Evolutionary conservation across 2,113 vertebrate species (phyloP), one percentile per base, ranked within the genome.

Genomic region (Chlamydotis undulata): DNA sequence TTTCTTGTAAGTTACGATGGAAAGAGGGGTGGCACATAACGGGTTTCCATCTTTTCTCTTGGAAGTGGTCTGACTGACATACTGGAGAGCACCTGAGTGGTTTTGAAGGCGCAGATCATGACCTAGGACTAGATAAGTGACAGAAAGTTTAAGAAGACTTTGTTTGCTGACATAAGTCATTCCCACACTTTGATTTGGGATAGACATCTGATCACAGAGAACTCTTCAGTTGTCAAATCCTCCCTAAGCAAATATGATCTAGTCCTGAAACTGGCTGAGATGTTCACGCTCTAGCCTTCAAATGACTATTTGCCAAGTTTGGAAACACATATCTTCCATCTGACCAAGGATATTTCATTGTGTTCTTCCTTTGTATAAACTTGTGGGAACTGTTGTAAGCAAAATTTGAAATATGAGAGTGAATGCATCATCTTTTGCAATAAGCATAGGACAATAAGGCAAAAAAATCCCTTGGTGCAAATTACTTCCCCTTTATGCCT

Each of bases 361-460:
- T 78, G 22, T 61, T 68, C 45, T 82, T 91, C 41, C 55, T 93
- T 92, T 82, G 24, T 79, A 68, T 91, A 47, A 75, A 16, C 67
- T 65, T 81, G 28, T 84, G 60, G 76, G 65, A 87, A 68, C 69
- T 15, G 25, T 82, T 83, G 60, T 77, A 93, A 87, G 49, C 12
- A 73, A 91, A 89, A 84, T 71, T 82, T 25, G 65, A 93, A 95
- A 87, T 74, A 69, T 7, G 73, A 92, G 24, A 33, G 41, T 25
- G 28, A 93, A 69, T 81, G 50, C 23, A 61, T 89, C 59, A 90
- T 89, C 63, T 92, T 93, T 92, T 91, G 69, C 28, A 93, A 68
- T 75, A 81, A 61, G 33, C 4, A 16, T 92, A 82, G 41, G 61
- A 84, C 87, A 92, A 81, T 26, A 68, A 91, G 37, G 37, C 45